Evolutionary conservation across 2,797 vertebrate genomes (phyloP), one percentile per base, ranked within the genome.

Genomic region (Aldrovandia affinis): DNA sequence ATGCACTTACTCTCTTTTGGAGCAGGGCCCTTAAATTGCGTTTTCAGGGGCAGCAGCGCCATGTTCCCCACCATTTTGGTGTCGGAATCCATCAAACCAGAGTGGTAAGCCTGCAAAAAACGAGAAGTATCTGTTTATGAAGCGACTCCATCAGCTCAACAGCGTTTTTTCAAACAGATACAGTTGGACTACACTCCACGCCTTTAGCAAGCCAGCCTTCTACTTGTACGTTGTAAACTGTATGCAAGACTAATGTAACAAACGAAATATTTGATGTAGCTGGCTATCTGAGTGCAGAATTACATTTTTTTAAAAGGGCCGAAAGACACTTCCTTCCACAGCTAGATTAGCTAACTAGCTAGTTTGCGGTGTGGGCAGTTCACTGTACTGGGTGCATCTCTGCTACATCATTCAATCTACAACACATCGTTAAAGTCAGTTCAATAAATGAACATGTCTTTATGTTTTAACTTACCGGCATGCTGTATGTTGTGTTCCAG

Each of bases 1-100:
- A 44, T 25, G 5, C 57, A 94, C 96, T 93, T 93, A 97, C 97
- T 99, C 94, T 97, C 98, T 92, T 95, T 96, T 73, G 95, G 93
- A 0, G 98, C 98, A 1, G 98, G 98, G 78, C 98, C 98, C 92
- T 99, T 99, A 91, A 98, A 99, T 91, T 99, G 98, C 83, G 97
- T 99, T 89, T 96, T 97, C 80, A 99, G 93, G 33, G 98, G 98
- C 54, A 99, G 92, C 89, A 99, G 81, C 0, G 98, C 98, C 97
- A 99, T 99, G 83, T 99, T 99, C 77, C 98, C 98, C 89, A 98
- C 92, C 78, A 98, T 81, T 83, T 97, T 98, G 90, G 94, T 97
- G 59, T 98, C 97, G 0, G 96, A 86, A 85, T 95, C 93, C 97
- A 97, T 96, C 87, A 99, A 90, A 77, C 87, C 96, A 20, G 98